Percentiles rank a stretch among this genome's conserved stretches.
Conservation (phyloP, 2,888 invertebrate genomes). For the Leptopilina drosophilae region DNA sequence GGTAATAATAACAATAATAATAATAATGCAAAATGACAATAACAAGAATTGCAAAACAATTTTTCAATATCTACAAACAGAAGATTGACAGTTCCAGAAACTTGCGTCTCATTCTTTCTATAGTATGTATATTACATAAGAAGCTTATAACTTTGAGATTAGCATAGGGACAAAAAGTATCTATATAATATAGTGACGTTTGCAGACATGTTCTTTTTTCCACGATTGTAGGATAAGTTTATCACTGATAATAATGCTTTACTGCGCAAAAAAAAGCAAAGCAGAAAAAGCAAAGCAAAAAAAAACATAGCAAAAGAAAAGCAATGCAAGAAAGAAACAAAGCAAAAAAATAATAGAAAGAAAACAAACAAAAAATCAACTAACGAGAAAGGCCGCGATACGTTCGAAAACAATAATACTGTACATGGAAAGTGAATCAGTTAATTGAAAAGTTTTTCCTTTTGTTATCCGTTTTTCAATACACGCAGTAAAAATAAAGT, state of each 20-base stretch:
- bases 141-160: conserved; percentile 24
- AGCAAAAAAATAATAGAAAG: too few species aligned
- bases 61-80: conserved; percentile 28
- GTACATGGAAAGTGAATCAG: background rate
- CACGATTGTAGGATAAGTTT: conserved; percentile 45
- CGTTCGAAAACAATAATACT: background rate
- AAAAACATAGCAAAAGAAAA: too few species aligned
- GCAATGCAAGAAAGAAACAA: too few species aligned
- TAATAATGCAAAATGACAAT: background rate
- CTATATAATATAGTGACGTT: background rate
- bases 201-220: conserved; percentile 43
- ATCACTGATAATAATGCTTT: conserved; percentile 43
- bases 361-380: conserved; percentile 8
- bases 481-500: background rate
- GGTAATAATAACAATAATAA: background rate
- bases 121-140: conserved; percentile 4
- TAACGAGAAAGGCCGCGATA: background rate
- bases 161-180: conserved; percentile 12
- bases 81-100: conserved; percentile 10
- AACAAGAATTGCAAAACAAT: conserved; percentile 28
- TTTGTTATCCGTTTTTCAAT: background rate
- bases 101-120: background rate
- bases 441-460: background rate
- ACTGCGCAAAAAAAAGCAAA: conserved; percentile 29
- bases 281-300: too few species aligned